Percentiles rank a stretch among this genome's conserved stretches.
Conservation (phyloP, 2,113 vertebrate species). For the Apeltes quadracus region DNA sequence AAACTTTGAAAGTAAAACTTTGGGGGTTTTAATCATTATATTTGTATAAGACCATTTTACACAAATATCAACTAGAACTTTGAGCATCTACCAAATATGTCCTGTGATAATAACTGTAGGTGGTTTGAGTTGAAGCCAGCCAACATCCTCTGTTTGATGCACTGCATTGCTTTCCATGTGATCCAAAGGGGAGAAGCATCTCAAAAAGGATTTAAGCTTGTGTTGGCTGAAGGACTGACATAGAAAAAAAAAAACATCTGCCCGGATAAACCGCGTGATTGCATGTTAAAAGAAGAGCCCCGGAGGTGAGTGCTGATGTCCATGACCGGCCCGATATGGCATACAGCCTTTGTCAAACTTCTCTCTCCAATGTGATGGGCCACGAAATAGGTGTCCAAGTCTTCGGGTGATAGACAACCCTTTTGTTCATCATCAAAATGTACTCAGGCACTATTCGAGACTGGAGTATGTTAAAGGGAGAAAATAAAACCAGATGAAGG, state of each 20-base stretch:
- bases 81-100: not conserved
- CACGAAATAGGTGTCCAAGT: constrained; percentile 69
- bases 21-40: not conserved
- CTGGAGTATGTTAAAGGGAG: not conserved
- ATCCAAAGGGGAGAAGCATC: constrained; percentile 15
- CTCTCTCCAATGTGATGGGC: constrained; percentile 38
- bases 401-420: constrained; percentile 65
- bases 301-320: constrained; percentile 68
- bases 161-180: constrained; percentile 21
- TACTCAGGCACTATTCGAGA: constrained; percentile 24
- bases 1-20: not conserved
- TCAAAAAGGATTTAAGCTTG: constrained; percentile 30
- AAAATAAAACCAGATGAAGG: too few relatives aligned
- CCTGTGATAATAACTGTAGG: not conserved
- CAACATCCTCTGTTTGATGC: not conserved
- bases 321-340: constrained; percentile 69
- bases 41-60: not conserved
- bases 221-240: constrained; percentile 71
- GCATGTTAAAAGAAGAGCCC: constrained; percentile 68
- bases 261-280: constrained; percentile 53
- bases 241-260: constrained; percentile 53
- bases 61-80: not conserved
- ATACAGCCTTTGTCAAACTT: constrained; percentile 57
- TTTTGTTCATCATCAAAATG: constrained; percentile 45
- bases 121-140: not conserved